Evolutionary conservation across 2,888 invertebrate species (phyloP), one percentile per base, ranked within the genome.

Genomic region (Thyatira batis): DNA sequence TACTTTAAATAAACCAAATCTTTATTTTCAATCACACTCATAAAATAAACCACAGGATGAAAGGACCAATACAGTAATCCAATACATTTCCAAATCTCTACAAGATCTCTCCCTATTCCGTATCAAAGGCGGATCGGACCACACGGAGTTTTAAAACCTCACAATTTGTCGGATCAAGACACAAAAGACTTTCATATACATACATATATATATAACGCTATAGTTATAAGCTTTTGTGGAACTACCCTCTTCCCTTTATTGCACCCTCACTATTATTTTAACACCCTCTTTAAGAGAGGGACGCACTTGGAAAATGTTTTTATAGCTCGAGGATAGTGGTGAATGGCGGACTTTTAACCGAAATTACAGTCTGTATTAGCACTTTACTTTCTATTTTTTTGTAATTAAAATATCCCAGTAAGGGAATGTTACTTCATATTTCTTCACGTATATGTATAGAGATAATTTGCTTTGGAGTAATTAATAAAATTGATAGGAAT

Each of bases 191-290:
- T 56, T 51, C 46, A 51, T 52, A 55, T 44, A 51, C 49, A 55
- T 44, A 51, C 49, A 56, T 60, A 59, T 17, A 39, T 8, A 39
- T 39, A 39, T 6, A 17, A 17, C 17, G n/a, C 39, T 39, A 39
- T 39, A 39, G 39, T 39, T 17, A 39, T 6, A 5, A 17, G 39
- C 39, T 39, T 39, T 39, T 45, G 55, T 57, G 49, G 13, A 53
- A 52, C 52, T 54, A 58, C 68, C 63, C 67, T 58, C 52, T 20
- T 50, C 57, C 59, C 68, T 63, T 70, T 65, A 66, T 73, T 68
- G 71, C 60, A 63, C 78, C 81, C 78, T 69, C 57, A 67, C 80
- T 77, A 78, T 85, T 82, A 79, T 82, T 77, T 69, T 69, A 70
- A 79, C 82, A 79, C 84, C 85, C 85, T 80, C 65, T 54, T 51